Base-by-base conservation (phyloP, 2,113 vertebrate genomes). In the Periophthalmus modestus region DNA sequence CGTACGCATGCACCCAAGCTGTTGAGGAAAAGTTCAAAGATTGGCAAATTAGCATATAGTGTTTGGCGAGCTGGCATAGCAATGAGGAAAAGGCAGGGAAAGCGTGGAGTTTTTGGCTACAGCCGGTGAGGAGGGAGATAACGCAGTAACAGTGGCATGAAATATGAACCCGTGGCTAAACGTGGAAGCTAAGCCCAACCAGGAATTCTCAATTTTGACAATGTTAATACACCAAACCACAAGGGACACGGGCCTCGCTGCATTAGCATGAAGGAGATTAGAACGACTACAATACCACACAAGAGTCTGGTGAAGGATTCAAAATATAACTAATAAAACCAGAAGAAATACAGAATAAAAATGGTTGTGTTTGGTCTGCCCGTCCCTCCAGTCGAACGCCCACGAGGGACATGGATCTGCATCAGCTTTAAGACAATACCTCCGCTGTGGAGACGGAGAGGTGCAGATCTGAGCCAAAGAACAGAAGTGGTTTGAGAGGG, bases 121-220 rank as follows among this genome's bases (percentile, higher is more conserved):
- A n/a, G 21, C 16, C 58, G 19, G 61, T 33, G 46, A 78, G 58
- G 36, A 48, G 61, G 19, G 5, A 66, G 77, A 83, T 88, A 88
- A 82, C 58, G n/a, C 65, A 43, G 39, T 43, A 16, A 19, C 52
- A 46, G 79, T 85, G 72, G 75, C 83, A 90, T 88, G 77, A 87
- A 91, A 89, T 85, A 85, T 89, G 89, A 88, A 88, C 86, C 88
- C 78, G 74, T 88, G 82, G 81, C 86, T 86, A 84, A 90, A 89
- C 78, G 88, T 72, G 82, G 71, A n/a, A 59, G 87, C 80, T 86
- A 83, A 88, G 82, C 83, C 34, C 71, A 79, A 70, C 52, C 82
- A 81, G 77, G 77, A 86, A 90, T 88, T 88, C 87, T 86, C 86
- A 58, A 75, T 72, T 83, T 76, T 85, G 85, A 87, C 85, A 83